Conservation (phyloP, 2,797 vertebrate genomes). For the Pseudocheirus occidentalis region DNA sequence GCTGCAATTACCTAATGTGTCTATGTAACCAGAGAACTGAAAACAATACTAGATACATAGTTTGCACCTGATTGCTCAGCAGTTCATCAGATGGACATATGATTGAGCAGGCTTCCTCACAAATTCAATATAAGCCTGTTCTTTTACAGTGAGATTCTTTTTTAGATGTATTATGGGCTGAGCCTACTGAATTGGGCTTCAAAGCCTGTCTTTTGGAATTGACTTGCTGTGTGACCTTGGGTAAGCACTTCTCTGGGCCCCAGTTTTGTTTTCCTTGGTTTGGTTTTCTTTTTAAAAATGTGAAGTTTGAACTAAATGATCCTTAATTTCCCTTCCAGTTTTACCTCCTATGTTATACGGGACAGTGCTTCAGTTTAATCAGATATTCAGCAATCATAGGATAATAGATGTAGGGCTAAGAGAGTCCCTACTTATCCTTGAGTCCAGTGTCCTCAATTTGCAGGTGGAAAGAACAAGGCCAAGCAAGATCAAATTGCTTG, state of each 20-base stretch:
- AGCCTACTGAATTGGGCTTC: neutral
- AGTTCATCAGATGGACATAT: neutral
- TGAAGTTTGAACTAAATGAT: neutral
- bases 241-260: neutral
- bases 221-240: neutral
- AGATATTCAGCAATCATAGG: neutral
- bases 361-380: neutral
- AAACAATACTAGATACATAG: neutral
- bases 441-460: neutral
- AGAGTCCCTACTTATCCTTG: neutral
- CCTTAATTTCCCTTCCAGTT: neutral
- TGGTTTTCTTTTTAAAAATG: neutral
- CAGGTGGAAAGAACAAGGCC: neutral
- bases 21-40: neutral
- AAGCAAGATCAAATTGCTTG: neutral
- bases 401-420: neutral
- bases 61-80: neutral
- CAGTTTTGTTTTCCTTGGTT: neutral
- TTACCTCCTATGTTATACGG: neutral
- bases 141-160: neutral
- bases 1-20: neutral
- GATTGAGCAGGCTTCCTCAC: neutral
- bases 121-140: neutral
- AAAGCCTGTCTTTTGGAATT: neutral
- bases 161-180: conserved; percentile 8